These are phyloP conservation scores for Taurulus bubalis DNA, from an alignment of 2,113 vertebrate genomes.

Conservation along the genomic window DNA sequence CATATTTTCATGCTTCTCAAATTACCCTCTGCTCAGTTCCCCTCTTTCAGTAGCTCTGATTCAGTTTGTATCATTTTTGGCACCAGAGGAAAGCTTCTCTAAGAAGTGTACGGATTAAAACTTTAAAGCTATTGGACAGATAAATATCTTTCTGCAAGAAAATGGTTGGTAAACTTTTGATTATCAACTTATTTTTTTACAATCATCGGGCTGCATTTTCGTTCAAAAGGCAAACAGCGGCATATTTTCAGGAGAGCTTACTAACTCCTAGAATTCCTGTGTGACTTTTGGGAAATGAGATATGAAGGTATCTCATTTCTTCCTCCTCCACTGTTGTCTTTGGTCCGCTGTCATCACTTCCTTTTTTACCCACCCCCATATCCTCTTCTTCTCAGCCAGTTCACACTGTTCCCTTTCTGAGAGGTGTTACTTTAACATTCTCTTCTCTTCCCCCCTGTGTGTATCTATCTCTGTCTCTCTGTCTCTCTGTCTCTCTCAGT, in stretches of 20 bases:
- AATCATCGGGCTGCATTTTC: slow-evolving; percentile 7
- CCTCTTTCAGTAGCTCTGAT: not conserved
- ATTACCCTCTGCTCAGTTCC: slow-evolving; percentile 28
- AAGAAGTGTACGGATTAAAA: slow-evolving; percentile 29
- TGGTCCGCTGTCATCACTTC: slow-evolving; percentile 28
- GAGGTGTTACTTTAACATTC: slow-evolving; percentile 48
- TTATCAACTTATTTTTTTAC: not conserved
- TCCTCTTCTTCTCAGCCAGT: slow-evolving; percentile 34
- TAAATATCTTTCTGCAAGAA: slow-evolving; percentile 1
- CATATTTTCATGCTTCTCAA: slow-evolving; percentile 36
- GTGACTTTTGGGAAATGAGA: slow-evolving; percentile 28
- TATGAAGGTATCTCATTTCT: slow-evolving; percentile 18
- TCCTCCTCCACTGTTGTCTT: slow-evolving; percentile 45
- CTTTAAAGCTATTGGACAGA: slow-evolving; percentile 5
- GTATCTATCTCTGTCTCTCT: not conserved
- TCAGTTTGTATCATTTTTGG: slow-evolving; percentile 1
- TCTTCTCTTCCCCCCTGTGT: not conserved
- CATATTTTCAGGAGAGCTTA: slow-evolving; percentile 12
- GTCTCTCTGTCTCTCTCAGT: slow-evolving; percentile 76
- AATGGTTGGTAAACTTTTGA: slow-evolving; percentile 18
- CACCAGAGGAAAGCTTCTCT: not conserved
- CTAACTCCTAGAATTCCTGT: slow-evolving; percentile 13
- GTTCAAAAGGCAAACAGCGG: not conserved
- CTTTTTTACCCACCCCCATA: slow-evolving; percentile 35
- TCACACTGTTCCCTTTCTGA: slow-evolving; percentile 39